Conservation (phyloP, 2,888 invertebrate genomes). For the Diabrotica balteata region DNA sequence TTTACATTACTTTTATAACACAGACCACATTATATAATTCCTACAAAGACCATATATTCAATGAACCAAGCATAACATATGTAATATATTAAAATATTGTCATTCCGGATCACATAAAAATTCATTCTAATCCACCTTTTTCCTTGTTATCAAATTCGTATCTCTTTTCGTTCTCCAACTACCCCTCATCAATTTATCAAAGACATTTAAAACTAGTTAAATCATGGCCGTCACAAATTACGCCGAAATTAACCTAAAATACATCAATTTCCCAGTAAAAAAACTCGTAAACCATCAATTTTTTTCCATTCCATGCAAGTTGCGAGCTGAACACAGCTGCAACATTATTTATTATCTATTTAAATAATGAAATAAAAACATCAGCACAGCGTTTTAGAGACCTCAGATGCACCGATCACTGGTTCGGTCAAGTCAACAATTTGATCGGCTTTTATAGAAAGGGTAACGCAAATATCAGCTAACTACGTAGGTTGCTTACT, state of each 20-base stretch:
- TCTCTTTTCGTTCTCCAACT: background rate
- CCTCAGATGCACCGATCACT: slow-evolving; percentile 24
- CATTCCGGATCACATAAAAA: too few relatives aligned
- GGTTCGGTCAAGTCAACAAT: slow-evolving; percentile 4
- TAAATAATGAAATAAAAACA: slow-evolving; percentile 27
- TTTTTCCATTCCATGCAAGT: slow-evolving; percentile 24
- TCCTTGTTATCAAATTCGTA: too few relatives aligned
- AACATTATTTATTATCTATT: slow-evolving; percentile 21
- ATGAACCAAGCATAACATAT: too few relatives aligned
- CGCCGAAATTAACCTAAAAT: slow-evolving; percentile 20
- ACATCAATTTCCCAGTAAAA: slow-evolving; percentile 21
- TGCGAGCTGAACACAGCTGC: slow-evolving; percentile 24
- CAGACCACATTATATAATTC: too few relatives aligned
- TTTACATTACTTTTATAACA: too few relatives aligned
- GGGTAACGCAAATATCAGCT: slow-evolving; percentile 10
- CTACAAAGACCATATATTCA: too few relatives aligned
- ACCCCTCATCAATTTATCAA: background rate
- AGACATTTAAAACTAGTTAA: slow-evolving; percentile 10
- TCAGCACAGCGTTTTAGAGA: slow-evolving; percentile 16
- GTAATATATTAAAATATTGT: too few relatives aligned
- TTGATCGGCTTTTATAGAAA: background rate
- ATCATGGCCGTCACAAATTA: slow-evolving; percentile 20
- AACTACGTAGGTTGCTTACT: too few relatives aligned
- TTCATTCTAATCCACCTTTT: too few relatives aligned
- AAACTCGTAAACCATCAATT: slow-evolving; percentile 24